These are phyloP conservation scores for Limnothrissa miodon DNA, from an alignment of 2,113 vertebrate species.

Conservation along the genomic window DNA sequence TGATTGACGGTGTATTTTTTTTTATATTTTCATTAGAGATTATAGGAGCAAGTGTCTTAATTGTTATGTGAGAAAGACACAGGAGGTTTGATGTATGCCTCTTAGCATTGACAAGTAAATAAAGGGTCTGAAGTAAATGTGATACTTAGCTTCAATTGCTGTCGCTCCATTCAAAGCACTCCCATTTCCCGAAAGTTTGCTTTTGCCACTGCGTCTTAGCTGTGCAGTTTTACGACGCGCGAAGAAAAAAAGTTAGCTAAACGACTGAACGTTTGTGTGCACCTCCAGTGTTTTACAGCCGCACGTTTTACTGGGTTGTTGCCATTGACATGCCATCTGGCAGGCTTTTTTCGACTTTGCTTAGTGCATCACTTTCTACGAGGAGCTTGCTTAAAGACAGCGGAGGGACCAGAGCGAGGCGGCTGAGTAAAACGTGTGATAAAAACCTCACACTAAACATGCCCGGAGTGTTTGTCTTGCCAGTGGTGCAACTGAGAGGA, in stretches of 20 bases:
- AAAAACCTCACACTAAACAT: neutral
- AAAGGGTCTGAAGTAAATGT: neutral
- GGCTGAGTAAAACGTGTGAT: constrained; percentile 45
- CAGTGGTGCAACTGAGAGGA: neutral
- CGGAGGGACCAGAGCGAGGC: constrained; percentile 40
- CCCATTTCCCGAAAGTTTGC: neutral
- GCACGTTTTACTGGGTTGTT: constrained; percentile 50
- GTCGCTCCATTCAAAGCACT: neutral
- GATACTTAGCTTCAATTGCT: neutral
- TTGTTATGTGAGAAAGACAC: neutral
- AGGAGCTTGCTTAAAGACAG: constrained; percentile 46
- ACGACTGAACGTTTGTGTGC: neutral
- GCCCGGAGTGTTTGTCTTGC: neutral
- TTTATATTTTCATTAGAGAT: constrained; percentile 1
- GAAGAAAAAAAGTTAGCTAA: neutral
- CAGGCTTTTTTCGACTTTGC: constrained; percentile 45
- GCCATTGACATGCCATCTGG: constrained; percentile 62
- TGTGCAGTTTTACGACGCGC: neutral
- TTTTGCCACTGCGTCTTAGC: neutral
- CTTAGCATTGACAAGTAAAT: neutral
- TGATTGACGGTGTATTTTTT: neutral
- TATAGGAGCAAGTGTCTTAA: neutral
- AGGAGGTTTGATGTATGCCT: neutral
- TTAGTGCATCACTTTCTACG: constrained; percentile 54
- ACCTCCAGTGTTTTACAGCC: constrained; percentile 44